A percentile compares a stretch with the other conserved stretches of the same genome.
Evolutionary conservation across 2,797 vertebrate species (phyloP).

Genomic region (Eurystomus glaucurus): DNA sequence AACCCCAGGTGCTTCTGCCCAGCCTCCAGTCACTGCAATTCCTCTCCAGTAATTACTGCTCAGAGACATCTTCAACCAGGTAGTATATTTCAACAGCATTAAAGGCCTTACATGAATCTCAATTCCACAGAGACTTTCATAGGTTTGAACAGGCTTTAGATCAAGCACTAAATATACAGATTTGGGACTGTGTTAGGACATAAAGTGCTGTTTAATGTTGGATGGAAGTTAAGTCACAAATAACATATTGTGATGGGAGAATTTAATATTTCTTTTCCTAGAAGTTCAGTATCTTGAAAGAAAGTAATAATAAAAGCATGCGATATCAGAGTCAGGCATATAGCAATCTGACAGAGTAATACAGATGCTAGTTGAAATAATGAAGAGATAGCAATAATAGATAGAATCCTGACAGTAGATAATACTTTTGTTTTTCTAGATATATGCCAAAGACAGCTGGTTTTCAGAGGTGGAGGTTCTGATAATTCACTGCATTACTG

Average conservation of each 20-base stretch:
- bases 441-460: not conserved
- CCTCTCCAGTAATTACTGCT: slow-evolving; percentile 27
- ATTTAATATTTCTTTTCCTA: slow-evolving; percentile 17
- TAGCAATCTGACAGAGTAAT: not conserved
- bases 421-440: not conserved
- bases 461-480: not conserved
- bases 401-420: not conserved
- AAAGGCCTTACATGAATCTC: not conserved
- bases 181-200: not conserved
- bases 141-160: slow-evolving; percentile 20
- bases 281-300: slow-evolving; percentile 22
- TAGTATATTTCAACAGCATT: not conserved
- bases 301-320: slow-evolving; percentile 20
- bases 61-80: not conserved
- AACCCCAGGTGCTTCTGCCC: not conserved
- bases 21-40: not conserved
- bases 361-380: slow-evolving; percentile 10
- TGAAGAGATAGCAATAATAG: slow-evolving; percentile 12
- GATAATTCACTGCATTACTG: not conserved
- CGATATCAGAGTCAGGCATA: not conserved
- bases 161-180: slow-evolving; percentile 4
- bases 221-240: not conserved
- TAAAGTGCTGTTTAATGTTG: not conserved
- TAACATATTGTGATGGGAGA: not conserved
- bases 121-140: not conserved